Evolutionary conservation across 2,888 invertebrate genomes (phyloP), one percentile per base, ranked within the genome.

Genomic region (Conchocele bisecta): DNA sequence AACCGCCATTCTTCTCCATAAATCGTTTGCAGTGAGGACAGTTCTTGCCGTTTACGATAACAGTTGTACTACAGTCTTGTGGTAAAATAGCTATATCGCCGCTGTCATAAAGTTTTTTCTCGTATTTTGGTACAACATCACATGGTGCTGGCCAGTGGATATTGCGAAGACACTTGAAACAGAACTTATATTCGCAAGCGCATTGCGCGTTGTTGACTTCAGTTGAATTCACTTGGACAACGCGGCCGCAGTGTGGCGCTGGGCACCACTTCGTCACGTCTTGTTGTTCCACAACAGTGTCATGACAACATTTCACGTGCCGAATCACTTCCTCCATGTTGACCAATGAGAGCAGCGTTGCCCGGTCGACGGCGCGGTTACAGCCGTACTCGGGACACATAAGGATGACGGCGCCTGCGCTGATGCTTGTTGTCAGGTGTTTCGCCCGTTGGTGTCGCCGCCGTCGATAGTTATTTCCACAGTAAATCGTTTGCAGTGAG

Each of bases 71-170:
- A 3, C 50, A 11, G 9, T 65, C 69, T 11, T 39, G 39, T 1
- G 71, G 65, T 17, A 60, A 33, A 26, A 75, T 39, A 9, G 50
- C 46, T 1, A 72, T 70, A 28, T 82, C 73, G n/a, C 79, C 79
- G 26, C 46, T 63, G 0, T 53, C 41, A n/a, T 67, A 41, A 15
- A 85, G 28, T 42, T 64, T 71, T 17, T 72, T 53, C 29, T 65
- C 58, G 50, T 83, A 85, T 0, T 37, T 35, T 3, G 20, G 39
- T 5, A 69, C 71, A 7, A 42, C 42, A 11, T 75, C 71, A 59
- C 85, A 85, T 1, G 77, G 42, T 3, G 80, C 81, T 1, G 85
- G 85, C 83, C 83, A 85, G 42, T 85, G 85, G 17, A 76, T 66
- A 11, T 60, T 57, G 26, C 75, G 56, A 1, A 79, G 61, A 64